Base-by-base conservation (phyloP, 1,140 invertebrate genomes). In the Sminthurinus signatus region DNA sequence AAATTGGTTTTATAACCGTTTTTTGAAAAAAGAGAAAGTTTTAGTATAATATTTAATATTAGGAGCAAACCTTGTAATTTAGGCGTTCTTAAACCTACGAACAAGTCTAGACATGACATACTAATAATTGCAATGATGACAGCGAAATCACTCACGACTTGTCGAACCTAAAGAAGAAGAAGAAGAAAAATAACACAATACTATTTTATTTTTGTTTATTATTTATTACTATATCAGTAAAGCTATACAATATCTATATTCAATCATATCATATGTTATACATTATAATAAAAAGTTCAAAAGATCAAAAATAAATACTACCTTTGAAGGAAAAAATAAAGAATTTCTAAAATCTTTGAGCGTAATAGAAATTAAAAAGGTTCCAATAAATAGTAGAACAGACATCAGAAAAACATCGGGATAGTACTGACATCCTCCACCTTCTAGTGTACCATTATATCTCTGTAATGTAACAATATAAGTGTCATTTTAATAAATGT, bases 361-460 rank as follows among this genome's bases (percentile, higher is more conserved):
- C 60, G 86, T 80, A 39, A 92, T 82, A 29, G 95, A 93, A 64
- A 97, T 82, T 27, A 88, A 77, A 77, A 97, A 99, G 21, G 96
- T 99, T 64, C 92, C 91, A 68, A 92, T 75, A 77, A 98, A 98
- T 64, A 98, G 81, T 50, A 98, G 83, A 72, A 95, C 83, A 62
- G 94, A 98, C 86, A 99, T 93, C 59, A 98, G 85, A 79, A 95
- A 98, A 67, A 98, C 90, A 79, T 99, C 93, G 62, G 94, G 89
- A 48, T 88, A 84, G 73, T 88, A 88, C 56, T 78, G 78, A 74
- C 93, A 96, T 51, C 85, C 86, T 10, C 77, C 76, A 21, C 10
- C 8, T 2, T 29, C 17, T 44, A 27, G 36, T 19, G 23, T 10
- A 17, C 3, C 19, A 52, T 17, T 52, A 29, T 14, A 21, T 10